These are phyloP conservation scores for Agonopterix heracliana DNA, from an alignment of 2,888 invertebrate species.

Conservation along the genomic window DNA sequence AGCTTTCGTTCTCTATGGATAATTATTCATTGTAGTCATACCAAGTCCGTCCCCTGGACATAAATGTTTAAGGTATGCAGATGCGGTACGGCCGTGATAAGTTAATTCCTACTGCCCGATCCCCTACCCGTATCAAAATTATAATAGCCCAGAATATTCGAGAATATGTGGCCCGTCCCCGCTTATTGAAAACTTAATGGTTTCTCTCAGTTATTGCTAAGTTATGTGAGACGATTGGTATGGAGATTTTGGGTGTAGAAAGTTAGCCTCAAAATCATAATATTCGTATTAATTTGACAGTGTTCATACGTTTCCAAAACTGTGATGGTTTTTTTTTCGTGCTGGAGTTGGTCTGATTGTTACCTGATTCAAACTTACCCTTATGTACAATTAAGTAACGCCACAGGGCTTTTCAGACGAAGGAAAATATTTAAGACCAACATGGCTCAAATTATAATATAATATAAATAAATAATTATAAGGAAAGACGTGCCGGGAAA, in stretches of 20 bases:
- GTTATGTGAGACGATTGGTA: slow-evolving; percentile 27
- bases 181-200: slow-evolving; percentile 65
- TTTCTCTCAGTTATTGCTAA: slow-evolving; percentile 35
- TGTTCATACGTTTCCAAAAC: too few relatives aligned
- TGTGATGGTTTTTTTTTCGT: too few relatives aligned
- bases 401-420: too few relatives aligned
- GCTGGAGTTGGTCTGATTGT: too few relatives aligned
- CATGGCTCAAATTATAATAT: too few relatives aligned
- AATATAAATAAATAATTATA: too few relatives aligned
- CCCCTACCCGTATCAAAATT: slow-evolving; percentile 72
- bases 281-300: too few relatives aligned
- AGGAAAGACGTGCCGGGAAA: too few relatives aligned
- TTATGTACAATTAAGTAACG: too few relatives aligned
- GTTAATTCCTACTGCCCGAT: slow-evolving; percentile 70
- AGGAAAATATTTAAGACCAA: too few relatives aligned
- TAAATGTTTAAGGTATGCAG: slow-evolving; percentile 74
- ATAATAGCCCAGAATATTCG: slow-evolving; percentile 53
- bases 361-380: too few relatives aligned
- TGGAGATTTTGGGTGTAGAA: not conserved
- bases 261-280: not conserved
- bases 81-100: slow-evolving; percentile 68
- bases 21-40: not conserved
- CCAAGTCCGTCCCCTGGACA: slow-evolving; percentile 45
- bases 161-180: slow-evolving; percentile 54
- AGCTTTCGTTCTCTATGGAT: too few relatives aligned